A percentile compares a stretch with the other conserved stretches of the same genome.
Conservation (phyloP, 2,113 vertebrate genomes). For the Ifrita kowaldi region DNA sequence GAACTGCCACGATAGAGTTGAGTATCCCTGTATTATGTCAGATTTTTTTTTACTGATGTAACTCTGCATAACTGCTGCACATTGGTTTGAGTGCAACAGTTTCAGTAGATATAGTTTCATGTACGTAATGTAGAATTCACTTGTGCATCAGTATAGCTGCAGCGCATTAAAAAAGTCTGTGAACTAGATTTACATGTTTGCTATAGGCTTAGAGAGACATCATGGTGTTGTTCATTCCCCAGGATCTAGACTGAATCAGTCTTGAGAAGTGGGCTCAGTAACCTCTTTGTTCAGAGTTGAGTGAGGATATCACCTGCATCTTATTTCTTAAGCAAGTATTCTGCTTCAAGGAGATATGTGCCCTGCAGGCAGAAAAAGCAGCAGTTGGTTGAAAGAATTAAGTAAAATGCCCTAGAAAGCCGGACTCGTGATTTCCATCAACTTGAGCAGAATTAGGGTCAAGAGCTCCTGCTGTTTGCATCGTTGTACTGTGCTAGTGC, state of each 20-base stretch:
- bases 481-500: not conserved
- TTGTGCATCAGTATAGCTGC: not conserved
- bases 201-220: not conserved
- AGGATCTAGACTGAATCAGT: not conserved
- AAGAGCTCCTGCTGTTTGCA: not conserved
- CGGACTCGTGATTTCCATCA: not conserved
- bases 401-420: not conserved
- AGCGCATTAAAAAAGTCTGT: not conserved
- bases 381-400: not conserved
- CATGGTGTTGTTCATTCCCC: not conserved
- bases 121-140: not conserved
- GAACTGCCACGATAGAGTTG: not conserved
- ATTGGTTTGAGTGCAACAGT: not conserved
- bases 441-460: not conserved
- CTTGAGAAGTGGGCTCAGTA: not conserved
- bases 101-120: not conserved
- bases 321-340: not conserved
- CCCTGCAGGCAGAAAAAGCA: not conserved
- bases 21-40: not conserved
- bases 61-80: not conserved
- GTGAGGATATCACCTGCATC: not conserved
- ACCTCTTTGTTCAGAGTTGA: not conserved
- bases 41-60: not conserved
- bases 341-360: not conserved
- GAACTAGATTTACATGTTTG: not conserved